These are phyloP conservation scores for Oryzias melastigma DNA, from an alignment of 2,113 vertebrate species.

Conservation along the genomic window DNA sequence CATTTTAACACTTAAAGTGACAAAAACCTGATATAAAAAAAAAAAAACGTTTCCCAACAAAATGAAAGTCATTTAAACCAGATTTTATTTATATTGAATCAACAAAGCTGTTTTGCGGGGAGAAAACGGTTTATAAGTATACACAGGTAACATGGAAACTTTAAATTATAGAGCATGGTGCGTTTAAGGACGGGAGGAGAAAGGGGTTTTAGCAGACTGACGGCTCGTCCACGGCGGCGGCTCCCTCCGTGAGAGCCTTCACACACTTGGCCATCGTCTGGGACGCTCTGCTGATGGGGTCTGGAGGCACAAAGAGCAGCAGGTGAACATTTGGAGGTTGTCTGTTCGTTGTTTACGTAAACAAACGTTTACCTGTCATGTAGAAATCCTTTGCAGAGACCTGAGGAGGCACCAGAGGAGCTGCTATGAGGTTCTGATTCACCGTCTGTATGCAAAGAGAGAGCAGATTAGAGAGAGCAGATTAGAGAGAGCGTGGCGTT, in stretches of 20 bases:
- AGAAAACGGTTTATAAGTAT: conserved; percentile 29
- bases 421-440: conserved; percentile 85
- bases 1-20: too few relatives aligned
- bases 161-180: conserved; percentile 57
- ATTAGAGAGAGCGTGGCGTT: not conserved
- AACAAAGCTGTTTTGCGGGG: conserved; percentile 45
- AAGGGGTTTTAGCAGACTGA: conserved; percentile 87
- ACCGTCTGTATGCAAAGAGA: conserved; percentile 76
- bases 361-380: conserved; percentile 86
- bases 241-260: conserved; percentile 93
- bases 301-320: conserved; percentile 59
- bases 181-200: conserved; percentile 1
- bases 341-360: not conserved
- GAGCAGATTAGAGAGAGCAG: not conserved
- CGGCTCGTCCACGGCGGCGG: conserved; percentile 90
- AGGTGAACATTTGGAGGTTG: not conserved
- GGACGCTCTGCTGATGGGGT: conserved; percentile 94
- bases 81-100: conserved; percentile 65
- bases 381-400: conserved; percentile 95
- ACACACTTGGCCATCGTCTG: conserved; percentile 99
- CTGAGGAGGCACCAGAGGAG: conserved; percentile 92
- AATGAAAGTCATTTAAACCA: conserved; percentile 5
- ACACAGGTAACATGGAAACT: conserved; percentile 49
- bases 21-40: too few relatives aligned
- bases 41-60: not conserved